Evolutionary conservation across 2,888 invertebrate genomes (phyloP).

Genomic region (Brachynemurus nebulosus): DNA sequence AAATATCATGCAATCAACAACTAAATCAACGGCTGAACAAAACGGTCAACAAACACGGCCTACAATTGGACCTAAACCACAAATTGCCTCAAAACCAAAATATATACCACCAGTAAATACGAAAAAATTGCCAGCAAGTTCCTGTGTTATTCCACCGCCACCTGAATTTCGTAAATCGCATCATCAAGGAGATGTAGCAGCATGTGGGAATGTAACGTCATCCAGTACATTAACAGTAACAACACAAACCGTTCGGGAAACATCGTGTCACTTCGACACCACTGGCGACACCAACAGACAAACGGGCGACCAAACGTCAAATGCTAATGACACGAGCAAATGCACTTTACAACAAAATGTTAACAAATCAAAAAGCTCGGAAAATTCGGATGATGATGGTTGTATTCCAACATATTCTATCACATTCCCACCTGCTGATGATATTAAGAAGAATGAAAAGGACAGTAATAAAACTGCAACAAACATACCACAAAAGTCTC

Average conservation of each 20-base stretch:
- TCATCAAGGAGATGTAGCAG: no score
- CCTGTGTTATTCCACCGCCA: no score
- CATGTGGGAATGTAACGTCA: no score
- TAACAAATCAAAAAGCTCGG: neutral
- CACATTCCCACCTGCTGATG: slow-evolving; percentile 1
- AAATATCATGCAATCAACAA: slow-evolving; percentile 2
- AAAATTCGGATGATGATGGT: neutral
- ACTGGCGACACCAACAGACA: no score
- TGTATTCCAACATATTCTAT: slow-evolving; percentile 3
- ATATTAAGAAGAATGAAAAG: slow-evolving; percentile 2
- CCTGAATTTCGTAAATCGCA: no score
- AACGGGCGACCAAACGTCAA: no score
- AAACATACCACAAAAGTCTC: slow-evolving; percentile 4
- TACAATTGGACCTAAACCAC: slow-evolving; percentile 26
- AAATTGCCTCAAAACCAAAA: slow-evolving; percentile 30
- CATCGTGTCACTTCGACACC: neutral
- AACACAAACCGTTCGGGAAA: neutral
- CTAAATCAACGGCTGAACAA: no score
- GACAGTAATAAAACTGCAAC: neutral
- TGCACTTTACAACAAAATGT: neutral
- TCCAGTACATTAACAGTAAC: no score
- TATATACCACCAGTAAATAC: slow-evolving; percentile 32
- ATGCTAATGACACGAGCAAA: neutral
- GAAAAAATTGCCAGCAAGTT: slow-evolving; percentile 13
- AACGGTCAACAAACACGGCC: slow-evolving; percentile 4